phyloP scores from a whole-genome alignment of 2,888 invertebrate genomes.

The Linyphia triangularis region DNA sequence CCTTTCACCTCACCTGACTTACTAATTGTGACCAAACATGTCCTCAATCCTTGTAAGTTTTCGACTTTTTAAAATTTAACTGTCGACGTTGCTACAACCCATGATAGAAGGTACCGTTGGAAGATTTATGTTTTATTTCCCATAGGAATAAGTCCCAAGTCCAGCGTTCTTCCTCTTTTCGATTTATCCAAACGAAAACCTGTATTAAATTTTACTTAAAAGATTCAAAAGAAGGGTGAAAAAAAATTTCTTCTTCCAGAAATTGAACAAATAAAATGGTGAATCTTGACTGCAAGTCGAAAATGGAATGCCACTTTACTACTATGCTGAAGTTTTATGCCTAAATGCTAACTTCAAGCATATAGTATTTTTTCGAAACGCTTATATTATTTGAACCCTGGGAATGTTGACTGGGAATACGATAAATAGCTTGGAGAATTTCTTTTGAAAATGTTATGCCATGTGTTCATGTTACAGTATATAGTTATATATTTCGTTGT shows the following conservation, averaged over 20 bases:
- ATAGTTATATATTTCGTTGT: too few relatives aligned
- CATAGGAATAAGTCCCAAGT: conserved; percentile 3
- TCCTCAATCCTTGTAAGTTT: too few relatives aligned
- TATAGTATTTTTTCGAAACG: not conserved
- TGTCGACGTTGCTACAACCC: conserved; percentile 19
- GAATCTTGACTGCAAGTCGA: not conserved
- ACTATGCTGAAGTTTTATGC: not conserved
- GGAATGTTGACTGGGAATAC: not conserved
- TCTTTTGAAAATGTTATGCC: too few relatives aligned
- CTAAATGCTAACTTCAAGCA: not conserved
- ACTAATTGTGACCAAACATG: too few relatives aligned
- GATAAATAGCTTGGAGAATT: too few relatives aligned
- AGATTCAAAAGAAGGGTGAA: not conserved
- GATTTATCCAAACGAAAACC: not conserved
- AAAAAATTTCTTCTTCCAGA: not conserved
- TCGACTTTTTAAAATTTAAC: not conserved
- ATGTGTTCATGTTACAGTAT: too few relatives aligned
- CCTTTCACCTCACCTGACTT: too few relatives aligned
- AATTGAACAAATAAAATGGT: not conserved
- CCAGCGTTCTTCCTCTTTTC: not conserved
- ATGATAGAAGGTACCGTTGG: not conserved
- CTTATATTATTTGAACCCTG: not conserved
- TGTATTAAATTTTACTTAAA: not conserved
- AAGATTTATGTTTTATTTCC: conserved; percentile 46
- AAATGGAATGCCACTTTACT: not conserved